Evolutionary conservation across 2,888 invertebrate species (phyloP).

Genomic region (Myopa testacea): DNA sequence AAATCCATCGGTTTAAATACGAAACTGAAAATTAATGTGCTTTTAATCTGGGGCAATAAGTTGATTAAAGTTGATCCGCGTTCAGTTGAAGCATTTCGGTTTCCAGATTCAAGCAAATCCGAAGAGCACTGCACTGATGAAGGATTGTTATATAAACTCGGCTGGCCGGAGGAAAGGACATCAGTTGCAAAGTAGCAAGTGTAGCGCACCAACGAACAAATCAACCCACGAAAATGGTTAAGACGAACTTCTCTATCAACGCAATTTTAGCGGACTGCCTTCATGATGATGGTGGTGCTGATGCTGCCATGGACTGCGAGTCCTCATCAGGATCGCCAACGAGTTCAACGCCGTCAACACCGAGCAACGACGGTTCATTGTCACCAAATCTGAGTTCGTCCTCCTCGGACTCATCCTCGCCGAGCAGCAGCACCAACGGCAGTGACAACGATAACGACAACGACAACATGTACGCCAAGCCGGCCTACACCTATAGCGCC

Average conservation of each 20-base stretch:
- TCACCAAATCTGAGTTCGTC: constrained; percentile 7
- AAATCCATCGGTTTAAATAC: not conserved
- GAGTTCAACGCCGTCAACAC: constrained; percentile 35
- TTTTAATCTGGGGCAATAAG: constrained; percentile 34
- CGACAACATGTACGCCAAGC: constrained; percentile 72
- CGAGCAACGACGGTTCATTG: constrained; percentile 16
- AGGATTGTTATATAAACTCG: constrained; percentile 15
- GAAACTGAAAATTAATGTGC: not conserved
- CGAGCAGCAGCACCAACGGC: constrained; percentile 30
- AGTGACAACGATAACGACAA: not conserved
- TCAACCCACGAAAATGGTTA: not conserved
- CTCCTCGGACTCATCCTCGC: constrained; percentile 21
- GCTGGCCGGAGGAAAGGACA: constrained; percentile 28
- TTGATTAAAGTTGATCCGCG: constrained; percentile 21
- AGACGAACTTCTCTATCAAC: constrained; percentile 57
- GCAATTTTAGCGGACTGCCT: constrained; percentile 50
- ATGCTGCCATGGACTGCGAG: constrained; percentile 7
- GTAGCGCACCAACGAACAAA: constrained; percentile 5
- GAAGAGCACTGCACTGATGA: no score
- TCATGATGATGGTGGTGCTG: not conserved
- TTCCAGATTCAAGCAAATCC: not conserved
- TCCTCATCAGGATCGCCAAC: constrained; percentile 31
- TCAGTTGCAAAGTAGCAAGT: constrained; percentile 41
- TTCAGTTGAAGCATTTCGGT: no score
- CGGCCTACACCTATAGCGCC: constrained; percentile 97